These are phyloP conservation scores for Varecia variegata DNA, from an alignment of 2,797 vertebrate species.

Conservation along the genomic window DNA sequence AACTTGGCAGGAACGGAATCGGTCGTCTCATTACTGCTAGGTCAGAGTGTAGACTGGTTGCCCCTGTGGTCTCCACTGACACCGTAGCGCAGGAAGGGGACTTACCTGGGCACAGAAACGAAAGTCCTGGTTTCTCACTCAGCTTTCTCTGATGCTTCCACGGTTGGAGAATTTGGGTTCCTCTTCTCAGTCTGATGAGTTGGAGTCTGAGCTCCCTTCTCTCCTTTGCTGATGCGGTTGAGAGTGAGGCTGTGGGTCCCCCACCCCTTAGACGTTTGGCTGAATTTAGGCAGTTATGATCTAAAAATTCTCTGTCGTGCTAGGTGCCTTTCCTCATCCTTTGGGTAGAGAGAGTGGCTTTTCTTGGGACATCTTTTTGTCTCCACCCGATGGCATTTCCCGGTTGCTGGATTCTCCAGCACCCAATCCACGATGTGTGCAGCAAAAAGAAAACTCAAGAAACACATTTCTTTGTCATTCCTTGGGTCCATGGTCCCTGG, in stretches of 20 bases:
- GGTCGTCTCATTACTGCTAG: not conserved
- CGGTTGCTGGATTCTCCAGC: not conserved
- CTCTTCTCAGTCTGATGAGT: not conserved
- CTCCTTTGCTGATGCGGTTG: not conserved
- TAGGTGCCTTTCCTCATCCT: not conserved
- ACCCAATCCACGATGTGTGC: not conserved
- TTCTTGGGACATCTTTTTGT: not conserved
- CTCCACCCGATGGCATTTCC: not conserved
- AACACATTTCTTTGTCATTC: not conserved
- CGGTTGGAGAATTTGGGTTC: not conserved
- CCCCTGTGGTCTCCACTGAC: not conserved
- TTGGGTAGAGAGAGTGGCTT: not conserved
- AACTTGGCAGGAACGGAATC: not conserved
- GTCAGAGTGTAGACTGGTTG: not conserved
- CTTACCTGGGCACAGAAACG: not conserved
- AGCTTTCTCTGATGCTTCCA: not conserved
- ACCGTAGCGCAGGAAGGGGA: accelerated
- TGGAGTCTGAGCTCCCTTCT: not conserved
- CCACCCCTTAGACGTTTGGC: no score
- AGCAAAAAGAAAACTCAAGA: not conserved
- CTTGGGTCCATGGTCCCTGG: not conserved
- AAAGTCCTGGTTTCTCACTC: not conserved
- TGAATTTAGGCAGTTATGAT: not conserved
- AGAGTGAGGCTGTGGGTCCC: not conserved
- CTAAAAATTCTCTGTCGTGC: not conserved